These are phyloP conservation scores for Lottia gigantea DNA, from an alignment of 2,888 invertebrate genomes.

Conservation along the genomic window DNA sequence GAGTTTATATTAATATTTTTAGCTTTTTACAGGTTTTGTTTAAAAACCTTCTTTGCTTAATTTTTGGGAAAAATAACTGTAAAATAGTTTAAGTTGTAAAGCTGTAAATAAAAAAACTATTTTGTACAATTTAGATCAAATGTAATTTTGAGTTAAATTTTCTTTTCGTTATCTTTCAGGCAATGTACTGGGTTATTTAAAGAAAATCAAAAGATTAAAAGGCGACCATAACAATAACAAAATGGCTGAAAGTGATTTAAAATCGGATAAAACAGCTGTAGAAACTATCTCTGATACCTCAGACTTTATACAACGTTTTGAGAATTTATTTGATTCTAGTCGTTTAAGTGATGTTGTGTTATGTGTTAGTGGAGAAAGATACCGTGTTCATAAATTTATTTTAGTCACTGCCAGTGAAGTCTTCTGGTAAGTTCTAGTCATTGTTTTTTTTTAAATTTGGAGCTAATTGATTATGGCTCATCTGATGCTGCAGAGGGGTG, in stretches of 20 bases:
- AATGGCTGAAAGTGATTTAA: background rate
- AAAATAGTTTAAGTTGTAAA: no score
- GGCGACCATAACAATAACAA: background rate
- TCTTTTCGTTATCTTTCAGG: no score
- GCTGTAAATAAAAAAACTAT: no score
- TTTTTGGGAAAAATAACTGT: no score
- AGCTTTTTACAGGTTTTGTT: no score
- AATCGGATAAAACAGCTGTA: slow-evolving; percentile 18
- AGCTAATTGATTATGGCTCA: background rate
- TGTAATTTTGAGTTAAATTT: no score
- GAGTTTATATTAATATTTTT: no score
- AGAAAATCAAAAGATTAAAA: background rate
- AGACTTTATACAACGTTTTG: slow-evolving; percentile 46
- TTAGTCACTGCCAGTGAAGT: slow-evolving; percentile 58
- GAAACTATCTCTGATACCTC: slow-evolving; percentile 40
- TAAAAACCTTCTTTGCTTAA: no score
- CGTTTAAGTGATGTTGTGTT: slow-evolving; percentile 53
- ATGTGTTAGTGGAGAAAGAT: slow-evolving; percentile 46
- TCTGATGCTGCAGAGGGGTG: background rate
- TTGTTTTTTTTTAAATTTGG: background rate
- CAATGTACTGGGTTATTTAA: background rate
- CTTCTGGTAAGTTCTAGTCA: slow-evolving; percentile 52
- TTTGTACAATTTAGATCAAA: no score
- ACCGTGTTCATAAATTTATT: slow-evolving; percentile 54
- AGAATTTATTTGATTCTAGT: slow-evolving; percentile 43